Evolutionary conservation across 2,888 invertebrate species (phyloP), one percentile per base, ranked within the genome.

Genomic region (Drosophila paracracens): DNA sequence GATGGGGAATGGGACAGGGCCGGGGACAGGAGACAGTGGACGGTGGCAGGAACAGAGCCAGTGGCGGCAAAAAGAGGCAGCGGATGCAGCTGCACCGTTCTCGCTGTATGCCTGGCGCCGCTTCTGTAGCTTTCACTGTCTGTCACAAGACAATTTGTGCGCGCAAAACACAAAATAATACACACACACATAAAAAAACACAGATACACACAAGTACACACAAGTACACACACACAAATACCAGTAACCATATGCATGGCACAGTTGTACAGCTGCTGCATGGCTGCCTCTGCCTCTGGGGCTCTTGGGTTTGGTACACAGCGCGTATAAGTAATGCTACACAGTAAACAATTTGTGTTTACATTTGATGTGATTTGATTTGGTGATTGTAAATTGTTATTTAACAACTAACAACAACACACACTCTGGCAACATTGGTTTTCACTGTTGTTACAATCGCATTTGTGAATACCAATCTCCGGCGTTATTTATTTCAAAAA

Each of bases 61-160:
- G 46, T 21, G 21, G 46, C 16, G 25, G 46, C 1, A 46, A 25
- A 16, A n/a, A 40, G 35, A 38, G 35, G 29, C 18, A 43, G 36
- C 57, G 71, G 79, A 66, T 70, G 82, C 82, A 70, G 70, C 67
- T 60, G 57, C 69, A 73, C 53, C 50, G 57, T 69, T 48, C 66
- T 67, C 50, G 60, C 52, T 75, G 77, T 83, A 68, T 69, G 72
- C 76, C 83, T 81, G 78, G 83, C 69, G 78, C 90, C 87, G 83
- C 70, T 88, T 72, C 75, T 83, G 79, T 76, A 87, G 84, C 87
- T 89, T 82, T 84, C 88, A 81, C 90, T 89, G 89, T 87, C 88
- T 89, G 90, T 90, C 87, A 87, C 90, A 87, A 90, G 87, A 90
- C 90, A 87, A 87, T 87, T 87, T 87, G 87, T 87, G 88, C 82